Evolutionary conservation across 2,797 vertebrate species (phyloP).

Genomic region (Discoglossus pictus): DNA sequence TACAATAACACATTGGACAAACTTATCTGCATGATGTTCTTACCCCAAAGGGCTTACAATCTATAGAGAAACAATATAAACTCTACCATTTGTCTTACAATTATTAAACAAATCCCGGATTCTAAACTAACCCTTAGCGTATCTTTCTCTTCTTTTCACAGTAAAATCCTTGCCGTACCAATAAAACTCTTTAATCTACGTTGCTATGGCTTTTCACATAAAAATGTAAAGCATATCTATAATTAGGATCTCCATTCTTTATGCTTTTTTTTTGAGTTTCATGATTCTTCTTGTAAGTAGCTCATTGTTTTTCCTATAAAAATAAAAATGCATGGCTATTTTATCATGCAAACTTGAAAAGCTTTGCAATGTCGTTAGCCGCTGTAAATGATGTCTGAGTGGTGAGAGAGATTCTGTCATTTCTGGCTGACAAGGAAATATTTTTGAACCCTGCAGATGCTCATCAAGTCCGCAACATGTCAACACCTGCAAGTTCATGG

Average conservation of each 20-base stretch:
- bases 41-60: too few relatives aligned
- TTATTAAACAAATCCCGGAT: too few relatives aligned
- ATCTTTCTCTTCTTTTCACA: constrained; percentile 3
- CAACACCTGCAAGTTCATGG: too few relatives aligned
- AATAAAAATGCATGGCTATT: constrained; percentile 24
- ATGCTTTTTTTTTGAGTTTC: constrained; percentile 18
- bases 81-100: too few relatives aligned
- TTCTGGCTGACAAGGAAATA: too few relatives aligned
- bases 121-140: constrained; percentile 2
- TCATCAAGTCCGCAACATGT: too few relatives aligned
- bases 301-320: constrained; percentile 44
- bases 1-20: too few relatives aligned
- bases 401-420: too few relatives aligned
- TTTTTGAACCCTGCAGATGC: too few relatives aligned
- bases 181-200: constrained; percentile 33
- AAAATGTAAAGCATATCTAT: constrained; percentile 50
- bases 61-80: too few relatives aligned
- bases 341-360: constrained; percentile 35
- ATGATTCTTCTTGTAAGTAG: constrained; percentile 31
- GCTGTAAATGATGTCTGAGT: constrained; percentile 27
- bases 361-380: constrained; percentile 27
- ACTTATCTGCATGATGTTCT: too few relatives aligned
- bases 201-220: constrained; percentile 44
- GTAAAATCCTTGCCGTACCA: constrained; percentile 10
- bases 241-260: constrained; percentile 48